Evolutionary conservation across 2,888 invertebrate species (phyloP), one percentile per base, ranked within the genome.

Genomic region (Cantharis rufa): DNA sequence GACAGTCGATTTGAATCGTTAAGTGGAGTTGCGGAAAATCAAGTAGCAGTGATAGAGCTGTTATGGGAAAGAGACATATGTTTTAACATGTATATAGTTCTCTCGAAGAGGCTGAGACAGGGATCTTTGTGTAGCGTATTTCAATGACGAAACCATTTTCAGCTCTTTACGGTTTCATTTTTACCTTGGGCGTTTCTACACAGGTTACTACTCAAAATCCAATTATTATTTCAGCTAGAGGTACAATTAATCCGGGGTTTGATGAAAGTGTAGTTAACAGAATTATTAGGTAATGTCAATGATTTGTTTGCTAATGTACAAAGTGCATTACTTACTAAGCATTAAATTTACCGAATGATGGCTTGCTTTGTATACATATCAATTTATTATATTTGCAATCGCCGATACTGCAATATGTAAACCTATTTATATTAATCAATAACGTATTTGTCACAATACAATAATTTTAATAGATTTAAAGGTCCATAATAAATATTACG

Each of bases 61-160:
- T 63, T 77, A 80, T 81, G 82, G 80, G 82, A 82, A 81, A 69
- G 78, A 77, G 74, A 78, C 82, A 81, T 80, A 78, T 81, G 81
- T 79, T 80, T 28, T 72, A 77, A 81, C 79, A 80, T 77, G 78
- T 74, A 80, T 80, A 80, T 80, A 78, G 81, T 48, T 48, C 70
- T 79, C 78, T 78, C 75, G 74, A 77, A 74, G 74, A 78, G 76
- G 70, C 77, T 78, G 78, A 76, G 78, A 74, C 76, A 48, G 73
- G 76, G 71, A 75, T 78, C 77, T 80, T 79, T 81, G 79, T 79
- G 77, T 64, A 66, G 64, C 77, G 79, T 76, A 74, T 79, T 79
- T 80, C 78, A 79, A 81, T 81, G 63, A 76, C 62, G 63, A 73
- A 63, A 74, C 73, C 77, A 75, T 74, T 77, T 75, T 72, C 74